Evolutionary conservation across 1,140 invertebrate species (phyloP).

Genomic region (Drosophila parvula): DNA sequence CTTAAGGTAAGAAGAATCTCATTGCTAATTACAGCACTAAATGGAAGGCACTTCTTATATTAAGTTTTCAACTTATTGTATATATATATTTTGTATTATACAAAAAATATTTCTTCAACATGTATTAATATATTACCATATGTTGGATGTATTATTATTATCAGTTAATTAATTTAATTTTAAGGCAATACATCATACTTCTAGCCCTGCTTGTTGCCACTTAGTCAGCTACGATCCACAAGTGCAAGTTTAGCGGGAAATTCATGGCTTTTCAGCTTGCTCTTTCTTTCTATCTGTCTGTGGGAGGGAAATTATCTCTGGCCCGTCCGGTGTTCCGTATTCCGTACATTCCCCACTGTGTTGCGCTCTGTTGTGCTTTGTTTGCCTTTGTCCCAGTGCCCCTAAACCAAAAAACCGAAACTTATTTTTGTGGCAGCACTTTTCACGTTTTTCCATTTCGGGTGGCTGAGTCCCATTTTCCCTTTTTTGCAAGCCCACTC

Average conservation of each 20-base stretch:
- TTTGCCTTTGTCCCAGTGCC: slow-evolving; percentile 64
- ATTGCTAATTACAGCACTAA: not conserved
- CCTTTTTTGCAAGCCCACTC: not conserved
- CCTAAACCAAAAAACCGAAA: slow-evolving; percentile 58
- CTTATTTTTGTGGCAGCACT: slow-evolving; percentile 77
- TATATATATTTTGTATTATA: no score
- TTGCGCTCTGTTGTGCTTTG: slow-evolving; percentile 57
- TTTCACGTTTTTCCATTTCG: slow-evolving; percentile 76
- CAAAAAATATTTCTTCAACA: not conserved
- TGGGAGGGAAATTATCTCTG: slow-evolving; percentile 28
- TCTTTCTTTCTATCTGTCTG: not conserved
- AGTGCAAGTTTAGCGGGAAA: slow-evolving; percentile 32
- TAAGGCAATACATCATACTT: not conserved
- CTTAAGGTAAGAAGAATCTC: not conserved
- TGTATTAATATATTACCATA: not conserved
- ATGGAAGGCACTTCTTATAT: not conserved
- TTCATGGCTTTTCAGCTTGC: slow-evolving; percentile 2
- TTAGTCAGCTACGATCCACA: slow-evolving; percentile 26
- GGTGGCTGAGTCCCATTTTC: slow-evolving; percentile 14
- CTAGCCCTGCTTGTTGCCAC: slow-evolving; percentile 11
- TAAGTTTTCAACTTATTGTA: no score
- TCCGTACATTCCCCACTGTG: slow-evolving; percentile 29
- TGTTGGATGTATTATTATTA: not conserved
- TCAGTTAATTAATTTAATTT: not conserved
- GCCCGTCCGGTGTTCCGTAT: slow-evolving; percentile 8